Base-by-base conservation (phyloP, 2,113 vertebrate genomes). In the Nycticebus coucang region DNA sequence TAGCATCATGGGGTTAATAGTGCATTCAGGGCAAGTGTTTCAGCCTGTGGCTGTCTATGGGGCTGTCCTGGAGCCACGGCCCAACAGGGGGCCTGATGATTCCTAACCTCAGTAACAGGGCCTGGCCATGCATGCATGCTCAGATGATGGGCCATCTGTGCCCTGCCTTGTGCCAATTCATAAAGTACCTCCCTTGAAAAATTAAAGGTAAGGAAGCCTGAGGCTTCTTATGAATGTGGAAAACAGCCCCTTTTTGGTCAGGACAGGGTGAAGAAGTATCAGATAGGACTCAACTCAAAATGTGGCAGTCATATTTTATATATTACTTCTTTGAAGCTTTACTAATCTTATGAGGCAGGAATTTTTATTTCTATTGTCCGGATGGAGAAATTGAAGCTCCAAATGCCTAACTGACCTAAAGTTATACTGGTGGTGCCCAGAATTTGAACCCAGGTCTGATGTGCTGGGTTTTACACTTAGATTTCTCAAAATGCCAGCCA, bases 1-100 rank as follows among this genome's bases (percentile, higher is more conserved):
- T 96, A 95, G 84, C 68, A 85, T 89, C 95, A 28, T 50, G 55
- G 89, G 81, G 92, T 97, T 96, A 96, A 92, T 66, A 79, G 94
- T 94, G 77, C 77, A 66, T 62, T 79, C 79, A 75, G 45, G 80
- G 83, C 84, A 95, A 74, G 30, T 0, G 0, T 74, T 89, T 69
- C 19, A 62, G 93, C 87, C 71, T 26, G 24, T 64, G 90, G 77
- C 95, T 93, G 45, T 77, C 84, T 87, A 8, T 35, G n/a, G 78
- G 83, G 30, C 33, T 37, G 35, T 96, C 89, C 94, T 74, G 68
- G 69, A 94, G 89, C 22, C 19, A 5, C 37, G 14, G 60, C 97
- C 75, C 35, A 55, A 14, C 24, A 87, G 59, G 71, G 78, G 96
- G 15, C 62, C 0, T 37, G 4, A 4, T 92, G 68, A 97, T 97